Evolutionary conservation across 1,140 invertebrate species (phyloP), one percentile per base, ranked within the genome.

Genomic region (Lasioglossum baleicum): DNA sequence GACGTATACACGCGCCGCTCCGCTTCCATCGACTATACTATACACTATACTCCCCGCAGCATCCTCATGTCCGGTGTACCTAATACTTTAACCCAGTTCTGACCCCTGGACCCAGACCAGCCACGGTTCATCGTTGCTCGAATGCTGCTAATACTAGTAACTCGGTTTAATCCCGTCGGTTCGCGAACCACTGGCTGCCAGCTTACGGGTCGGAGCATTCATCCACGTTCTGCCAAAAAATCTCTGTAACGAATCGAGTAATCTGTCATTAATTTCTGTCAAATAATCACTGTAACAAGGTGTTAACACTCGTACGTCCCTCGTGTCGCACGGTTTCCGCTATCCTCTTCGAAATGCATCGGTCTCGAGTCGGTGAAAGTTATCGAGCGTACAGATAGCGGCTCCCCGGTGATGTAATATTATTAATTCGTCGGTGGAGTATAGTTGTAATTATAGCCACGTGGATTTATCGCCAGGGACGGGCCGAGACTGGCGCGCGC

Each of bases 71-170:
- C 85, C 87, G 86, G 82, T 88, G 81, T 77, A 51, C 79, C 77
- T 87, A 87, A 89, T 86, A 87, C 80, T 84, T 75, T 67, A 89
- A 89, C 83, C 86, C 74, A 88, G 77, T 84, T 88, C 81, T 78
- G 83, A 83, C 77, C 82, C 72, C 73, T 26, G 64, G 68, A 64
- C 60, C 51, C 5, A 56, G 56, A n/a, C 35, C 65, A 80, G 65
- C 71, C 44, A 61, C 26, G 26, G 26, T n/a, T 58, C 65, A 15
- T 51, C 44, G 42, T 51, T 71, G 60, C 13, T 2, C 75, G n/a
- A n/a, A 72, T 72, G 44, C 17, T 40, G 35, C 48, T 69, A 75
- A 85, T 63, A 65, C 81, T 60, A 75, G 74, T 88, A 89, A 89
- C 83, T 87, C 72, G 61, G 63, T 83, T 75, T 70, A 64, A 48